Evolutionary conservation across 2,113 vertebrate species (phyloP).

Genomic region (Atlantisia rogersi): DNA sequence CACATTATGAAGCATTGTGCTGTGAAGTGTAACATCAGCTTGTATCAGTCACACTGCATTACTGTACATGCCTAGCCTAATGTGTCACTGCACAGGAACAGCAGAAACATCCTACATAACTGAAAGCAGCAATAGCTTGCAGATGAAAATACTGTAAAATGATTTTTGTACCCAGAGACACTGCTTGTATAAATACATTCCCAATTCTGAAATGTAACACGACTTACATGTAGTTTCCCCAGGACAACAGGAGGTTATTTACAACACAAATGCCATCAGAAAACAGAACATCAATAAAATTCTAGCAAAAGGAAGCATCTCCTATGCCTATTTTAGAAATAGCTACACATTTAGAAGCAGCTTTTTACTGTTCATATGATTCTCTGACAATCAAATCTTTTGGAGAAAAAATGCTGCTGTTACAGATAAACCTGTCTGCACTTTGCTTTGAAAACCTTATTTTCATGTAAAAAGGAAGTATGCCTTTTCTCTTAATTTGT

Average conservation of each 20-base stretch:
- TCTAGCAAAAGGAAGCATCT: neutral
- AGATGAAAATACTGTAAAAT: neutral
- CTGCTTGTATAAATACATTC: neutral
- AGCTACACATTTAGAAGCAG: neutral
- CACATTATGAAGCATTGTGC: conserved; percentile 51
- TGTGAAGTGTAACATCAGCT: conserved; percentile 69
- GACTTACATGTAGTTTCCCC: neutral
- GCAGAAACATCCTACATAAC: neutral
- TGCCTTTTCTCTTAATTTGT: neutral
- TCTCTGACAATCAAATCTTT: neutral
- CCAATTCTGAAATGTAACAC: neutral
- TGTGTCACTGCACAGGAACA: neutral
- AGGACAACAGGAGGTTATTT: neutral
- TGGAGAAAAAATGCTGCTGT: neutral
- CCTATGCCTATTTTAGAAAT: neutral
- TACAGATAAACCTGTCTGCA: neutral
- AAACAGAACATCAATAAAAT: neutral
- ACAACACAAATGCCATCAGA: neutral
- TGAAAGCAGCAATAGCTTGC: neutral
- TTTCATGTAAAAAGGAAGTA: neutral
- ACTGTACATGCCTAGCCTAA: conserved; percentile 30
- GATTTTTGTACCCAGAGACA: neutral
- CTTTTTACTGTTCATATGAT: neutral
- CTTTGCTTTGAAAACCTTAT: neutral
- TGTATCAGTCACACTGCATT: conserved; percentile 67